Percentiles rank a stretch among this genome's conserved stretches.
Conservation (phyloP, 2,888 invertebrate genomes). For the Anodontia alba region DNA sequence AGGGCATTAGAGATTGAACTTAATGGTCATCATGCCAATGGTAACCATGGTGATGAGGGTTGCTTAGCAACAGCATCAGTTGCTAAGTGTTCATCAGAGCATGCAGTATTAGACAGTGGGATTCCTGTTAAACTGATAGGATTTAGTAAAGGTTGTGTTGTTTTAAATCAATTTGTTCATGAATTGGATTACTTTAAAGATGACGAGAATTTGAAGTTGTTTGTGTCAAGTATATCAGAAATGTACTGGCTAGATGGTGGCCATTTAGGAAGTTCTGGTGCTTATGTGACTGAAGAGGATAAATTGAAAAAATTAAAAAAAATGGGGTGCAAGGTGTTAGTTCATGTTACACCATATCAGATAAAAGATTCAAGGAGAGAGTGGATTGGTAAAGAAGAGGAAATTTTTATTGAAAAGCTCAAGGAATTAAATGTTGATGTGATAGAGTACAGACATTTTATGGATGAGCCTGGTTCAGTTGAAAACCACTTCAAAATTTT, state of each 20-base stretch:
- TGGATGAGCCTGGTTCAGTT: slow-evolving; percentile 87
- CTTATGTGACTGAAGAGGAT: slow-evolving; percentile 93
- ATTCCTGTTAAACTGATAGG: slow-evolving; percentile 87
- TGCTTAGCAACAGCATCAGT: not conserved
- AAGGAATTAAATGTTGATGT: slow-evolving; percentile 89
- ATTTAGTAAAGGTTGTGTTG: slow-evolving; percentile 97
- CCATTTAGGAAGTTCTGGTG: slow-evolving; percentile 94
- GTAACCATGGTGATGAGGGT: not conserved
- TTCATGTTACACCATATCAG: slow-evolving; percentile 97
- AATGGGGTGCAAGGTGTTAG: slow-evolving; percentile 88
- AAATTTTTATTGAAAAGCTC: slow-evolving; percentile 90
- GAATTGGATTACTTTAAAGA: slow-evolving; percentile 88
- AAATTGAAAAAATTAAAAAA: slow-evolving; percentile 90
- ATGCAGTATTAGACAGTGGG: not conserved
- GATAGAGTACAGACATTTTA: slow-evolving; percentile 88
- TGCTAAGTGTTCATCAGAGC: not conserved
- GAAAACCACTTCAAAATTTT: slow-evolving; percentile 90
- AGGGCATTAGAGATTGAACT: not conserved
- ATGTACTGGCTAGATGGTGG: slow-evolving; percentile 97
- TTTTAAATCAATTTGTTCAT: slow-evolving; percentile 95
- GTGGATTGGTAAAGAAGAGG: slow-evolving; percentile 94
- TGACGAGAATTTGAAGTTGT: slow-evolving; percentile 83
- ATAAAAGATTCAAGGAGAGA: slow-evolving; percentile 91
- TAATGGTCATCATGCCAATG: too few species aligned
- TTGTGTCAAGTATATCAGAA: slow-evolving; percentile 87